A percentile compares a stretch with the other conserved stretches of the same genome.
These are phyloP conservation scores for Idaea aversata DNA, from an alignment of 2,888 invertebrate species.

Conservation along the genomic window DNA sequence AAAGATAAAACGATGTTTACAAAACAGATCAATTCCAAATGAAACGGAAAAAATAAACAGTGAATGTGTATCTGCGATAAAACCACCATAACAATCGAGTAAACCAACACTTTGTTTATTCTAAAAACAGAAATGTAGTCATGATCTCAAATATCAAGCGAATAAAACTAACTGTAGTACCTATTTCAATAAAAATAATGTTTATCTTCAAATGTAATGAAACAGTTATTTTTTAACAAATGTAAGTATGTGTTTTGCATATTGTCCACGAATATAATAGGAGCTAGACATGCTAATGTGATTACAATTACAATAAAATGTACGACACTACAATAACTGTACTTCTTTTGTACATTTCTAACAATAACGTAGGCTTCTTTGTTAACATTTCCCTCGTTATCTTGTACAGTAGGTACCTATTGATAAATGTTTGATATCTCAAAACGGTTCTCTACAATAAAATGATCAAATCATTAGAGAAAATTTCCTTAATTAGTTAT, in stretches of 20 bases:
- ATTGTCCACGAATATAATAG: constrained; percentile 10
- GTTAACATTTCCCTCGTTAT: not conserved
- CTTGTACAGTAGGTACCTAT: not conserved
- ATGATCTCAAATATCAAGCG: constrained; percentile 23
- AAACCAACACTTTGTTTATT: not conserved
- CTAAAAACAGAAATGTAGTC: constrained; percentile 12
- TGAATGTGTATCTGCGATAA: not conserved
- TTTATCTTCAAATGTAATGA: constrained; percentile 14
- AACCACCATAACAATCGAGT: not conserved
- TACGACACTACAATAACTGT: not conserved
- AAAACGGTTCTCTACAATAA: not conserved
- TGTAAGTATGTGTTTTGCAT: constrained; percentile 18
- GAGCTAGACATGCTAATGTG: constrained; percentile 12
- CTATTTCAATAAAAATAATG: constrained; percentile 7
- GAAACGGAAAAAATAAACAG: constrained; percentile 1
- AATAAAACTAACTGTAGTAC: constrained; percentile 27
- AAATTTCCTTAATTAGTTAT: not conserved
- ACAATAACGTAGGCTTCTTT: not conserved
- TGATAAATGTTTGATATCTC: not conserved
- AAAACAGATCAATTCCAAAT: not conserved
- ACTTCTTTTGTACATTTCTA: not conserved
- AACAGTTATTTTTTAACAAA: constrained; percentile 26
- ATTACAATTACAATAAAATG: constrained; percentile 2
- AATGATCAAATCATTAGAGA: not conserved
- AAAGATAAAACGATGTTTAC: not conserved